A percentile compares a stretch with the other conserved stretches of the same genome.
These are phyloP conservation scores for Australoheros facetus DNA, from an alignment of 2,797 vertebrate species.

Conservation along the genomic window DNA sequence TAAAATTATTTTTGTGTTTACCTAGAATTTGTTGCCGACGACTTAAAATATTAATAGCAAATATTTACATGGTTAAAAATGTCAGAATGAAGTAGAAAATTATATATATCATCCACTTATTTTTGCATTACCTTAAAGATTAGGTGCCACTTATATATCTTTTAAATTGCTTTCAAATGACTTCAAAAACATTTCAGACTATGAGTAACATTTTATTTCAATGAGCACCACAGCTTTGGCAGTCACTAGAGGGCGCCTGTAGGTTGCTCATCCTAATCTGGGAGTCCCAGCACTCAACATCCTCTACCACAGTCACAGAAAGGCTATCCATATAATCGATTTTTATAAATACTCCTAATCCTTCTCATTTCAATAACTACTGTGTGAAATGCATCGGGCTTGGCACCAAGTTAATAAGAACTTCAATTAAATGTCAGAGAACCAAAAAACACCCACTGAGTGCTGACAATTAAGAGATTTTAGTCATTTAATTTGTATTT, in stretches of 20 bases:
- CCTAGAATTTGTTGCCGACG: not conserved
- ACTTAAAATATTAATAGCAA: not conserved
- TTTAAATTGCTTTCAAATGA: not conserved
- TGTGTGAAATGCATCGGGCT: slow-evolving; percentile 9
- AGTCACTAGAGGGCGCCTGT: slow-evolving; percentile 80
- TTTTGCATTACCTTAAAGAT: not conserved
- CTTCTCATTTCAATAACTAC: slow-evolving; percentile 20
- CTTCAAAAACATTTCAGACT: not conserved
- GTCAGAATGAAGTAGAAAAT: not conserved
- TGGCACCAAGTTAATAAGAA: slow-evolving; percentile 17
- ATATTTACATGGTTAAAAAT: too few species aligned
- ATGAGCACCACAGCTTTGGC: not conserved
- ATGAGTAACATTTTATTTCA: not conserved
- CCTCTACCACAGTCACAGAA: slow-evolving; percentile 8
- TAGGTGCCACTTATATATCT: not conserved
- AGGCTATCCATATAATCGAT: slow-evolving; percentile 34
- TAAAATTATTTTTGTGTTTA: not conserved
- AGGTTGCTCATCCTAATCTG: slow-evolving; percentile 45
- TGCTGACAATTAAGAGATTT: not conserved
- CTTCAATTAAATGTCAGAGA: not conserved
- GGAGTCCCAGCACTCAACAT: not conserved
- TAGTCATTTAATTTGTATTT: not conserved
- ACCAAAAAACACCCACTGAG: too few species aligned
- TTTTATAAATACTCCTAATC: slow-evolving; percentile 44
- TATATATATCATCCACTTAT: not conserved